Evolutionary conservation across 1,140 invertebrate species (phyloP).

Genomic region (Eubasilissa regina): DNA sequence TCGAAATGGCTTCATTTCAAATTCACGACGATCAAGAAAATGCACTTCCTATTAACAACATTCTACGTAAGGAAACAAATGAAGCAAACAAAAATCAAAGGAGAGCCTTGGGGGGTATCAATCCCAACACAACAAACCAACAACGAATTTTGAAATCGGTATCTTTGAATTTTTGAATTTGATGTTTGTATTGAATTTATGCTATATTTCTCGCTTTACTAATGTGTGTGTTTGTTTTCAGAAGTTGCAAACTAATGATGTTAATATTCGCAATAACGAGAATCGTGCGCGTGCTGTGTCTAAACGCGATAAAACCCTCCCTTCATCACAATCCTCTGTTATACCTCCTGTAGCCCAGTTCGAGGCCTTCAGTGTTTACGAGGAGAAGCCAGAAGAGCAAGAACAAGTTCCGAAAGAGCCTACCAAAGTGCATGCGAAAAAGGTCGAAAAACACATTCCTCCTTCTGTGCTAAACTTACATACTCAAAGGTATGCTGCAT

Average conservation of each 20-base stretch:
- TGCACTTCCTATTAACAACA: constrained; percentile 19
- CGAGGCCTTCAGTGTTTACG: constrained; percentile 81
- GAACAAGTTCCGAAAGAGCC: constrained; percentile 63
- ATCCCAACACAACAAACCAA: constrained; percentile 20
- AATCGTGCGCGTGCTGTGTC: constrained; percentile 33
- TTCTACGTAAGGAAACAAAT: constrained; percentile 25
- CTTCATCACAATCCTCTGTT: constrained; percentile 25
- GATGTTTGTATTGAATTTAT: background rate
- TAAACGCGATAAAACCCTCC: constrained; percentile 43
- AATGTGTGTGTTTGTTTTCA: constrained; percentile 35
- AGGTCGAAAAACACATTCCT: constrained; percentile 60
- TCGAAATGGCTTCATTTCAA: constrained; percentile 47
- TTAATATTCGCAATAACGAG: constrained; percentile 50
- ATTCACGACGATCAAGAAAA: constrained; percentile 44
- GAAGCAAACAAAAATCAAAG: constrained; percentile 27
- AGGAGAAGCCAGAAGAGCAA: constrained; percentile 75
- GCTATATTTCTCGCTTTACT: constrained; percentile 12
- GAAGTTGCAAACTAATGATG: constrained; percentile 36
- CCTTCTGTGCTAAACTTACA: constrained; percentile 47
- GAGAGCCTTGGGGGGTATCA: constrained; percentile 32
- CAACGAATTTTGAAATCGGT: constrained; percentile 39
- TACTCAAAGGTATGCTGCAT: constrained; percentile 45
- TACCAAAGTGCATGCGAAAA: constrained; percentile 64
- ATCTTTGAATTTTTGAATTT: constrained; percentile 12
- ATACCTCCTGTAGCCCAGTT: constrained; percentile 77